These are phyloP conservation scores for Drosophila anomalipes DNA, from an alignment of 2,888 invertebrate genomes.

Conservation along the genomic window DNA sequence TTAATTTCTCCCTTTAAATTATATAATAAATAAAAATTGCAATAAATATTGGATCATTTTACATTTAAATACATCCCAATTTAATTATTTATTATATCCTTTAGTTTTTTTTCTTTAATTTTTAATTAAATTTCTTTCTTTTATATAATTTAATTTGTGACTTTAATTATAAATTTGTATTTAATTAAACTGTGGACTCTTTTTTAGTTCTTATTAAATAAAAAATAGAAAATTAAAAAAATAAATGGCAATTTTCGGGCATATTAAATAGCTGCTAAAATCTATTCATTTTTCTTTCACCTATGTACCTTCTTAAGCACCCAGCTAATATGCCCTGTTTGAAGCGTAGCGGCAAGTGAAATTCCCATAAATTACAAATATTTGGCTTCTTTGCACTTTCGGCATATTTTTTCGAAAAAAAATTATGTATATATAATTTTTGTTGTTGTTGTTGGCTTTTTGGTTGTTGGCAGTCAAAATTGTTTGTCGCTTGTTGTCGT, in stretches of 20 bases:
- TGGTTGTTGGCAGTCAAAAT: slow-evolving; percentile 59
- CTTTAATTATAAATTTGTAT: background rate
- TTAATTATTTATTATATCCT: background rate
- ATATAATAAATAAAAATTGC: background rate
- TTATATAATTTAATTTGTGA: background rate
- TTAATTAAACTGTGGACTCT: background rate
- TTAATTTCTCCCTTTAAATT: background rate
- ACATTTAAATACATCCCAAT: background rate
- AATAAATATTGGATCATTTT: background rate
- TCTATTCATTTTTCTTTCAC: background rate
- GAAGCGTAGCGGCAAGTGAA: slow-evolving; percentile 20
- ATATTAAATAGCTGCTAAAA: too few relatives aligned
- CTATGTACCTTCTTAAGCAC: background rate
- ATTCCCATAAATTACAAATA: slow-evolving; percentile 71
- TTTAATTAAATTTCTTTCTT: background rate
- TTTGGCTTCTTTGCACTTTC: slow-evolving; percentile 73
- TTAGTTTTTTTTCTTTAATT: too few relatives aligned
- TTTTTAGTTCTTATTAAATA: background rate
- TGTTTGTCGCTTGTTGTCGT: slow-evolving; percentile 67
- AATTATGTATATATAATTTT: slow-evolving; percentile 20
- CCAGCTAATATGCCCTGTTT: slow-evolving; percentile 30
- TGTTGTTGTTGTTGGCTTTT: slow-evolving; percentile 9
- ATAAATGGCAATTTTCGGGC: background rate
- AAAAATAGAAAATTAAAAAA: background rate
- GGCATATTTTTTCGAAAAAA: slow-evolving; percentile 58